Conservation (phyloP, 2,113 vertebrate genomes). For the Eretmochelys imbricata region DNA sequence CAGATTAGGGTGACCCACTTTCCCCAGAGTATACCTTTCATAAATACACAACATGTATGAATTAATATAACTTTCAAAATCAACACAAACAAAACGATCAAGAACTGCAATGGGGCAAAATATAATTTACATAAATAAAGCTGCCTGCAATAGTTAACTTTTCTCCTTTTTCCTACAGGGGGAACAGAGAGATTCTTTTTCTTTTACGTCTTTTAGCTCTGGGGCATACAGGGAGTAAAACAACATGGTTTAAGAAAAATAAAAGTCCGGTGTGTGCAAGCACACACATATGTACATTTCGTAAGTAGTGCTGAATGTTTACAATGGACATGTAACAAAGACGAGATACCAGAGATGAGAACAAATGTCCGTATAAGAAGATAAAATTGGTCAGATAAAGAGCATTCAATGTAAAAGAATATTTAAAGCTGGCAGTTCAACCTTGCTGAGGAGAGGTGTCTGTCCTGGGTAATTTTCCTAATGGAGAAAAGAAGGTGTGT, state of each 20-base stretch:
- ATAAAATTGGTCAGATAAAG: not conserved
- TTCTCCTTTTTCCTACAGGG: not conserved
- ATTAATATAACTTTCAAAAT: not conserved
- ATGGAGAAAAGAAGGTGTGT: not conserved
- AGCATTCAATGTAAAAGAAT: not conserved
- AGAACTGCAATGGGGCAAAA: not conserved
- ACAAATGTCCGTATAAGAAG: not conserved
- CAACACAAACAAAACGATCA: fast-evolving
- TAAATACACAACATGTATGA: not conserved
- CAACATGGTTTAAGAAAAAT: not conserved
- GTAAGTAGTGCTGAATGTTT: not conserved
- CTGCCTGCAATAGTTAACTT: not conserved
- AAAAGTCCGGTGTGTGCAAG: fast-evolving
- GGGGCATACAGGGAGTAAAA: not conserved
- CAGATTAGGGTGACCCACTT: fast-evolving
- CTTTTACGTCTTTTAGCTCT: not conserved
- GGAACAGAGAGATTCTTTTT: conserved; percentile 12
- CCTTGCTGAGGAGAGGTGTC: not conserved
- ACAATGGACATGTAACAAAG: not conserved
- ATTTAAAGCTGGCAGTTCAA: not conserved
- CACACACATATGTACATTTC: not conserved
- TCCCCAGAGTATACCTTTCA: not conserved
- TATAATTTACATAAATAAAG: not conserved
- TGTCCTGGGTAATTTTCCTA: not conserved
- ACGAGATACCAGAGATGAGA: not conserved